Evolutionary conservation across 2,888 invertebrate genomes (phyloP).

Genomic region (Biston stratarius): DNA sequence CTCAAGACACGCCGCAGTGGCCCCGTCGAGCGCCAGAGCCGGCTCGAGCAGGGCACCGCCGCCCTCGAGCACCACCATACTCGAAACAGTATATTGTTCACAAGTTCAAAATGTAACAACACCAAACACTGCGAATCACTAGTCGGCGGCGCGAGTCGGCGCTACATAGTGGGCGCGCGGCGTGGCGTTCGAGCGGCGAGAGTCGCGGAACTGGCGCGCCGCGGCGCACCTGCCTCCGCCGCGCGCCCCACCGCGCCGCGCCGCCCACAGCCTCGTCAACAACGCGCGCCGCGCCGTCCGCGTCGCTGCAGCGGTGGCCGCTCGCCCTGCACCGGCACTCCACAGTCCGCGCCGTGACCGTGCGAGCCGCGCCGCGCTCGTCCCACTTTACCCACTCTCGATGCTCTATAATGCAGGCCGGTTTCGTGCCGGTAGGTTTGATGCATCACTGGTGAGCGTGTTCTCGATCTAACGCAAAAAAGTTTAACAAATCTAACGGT

Average conservation of each 20-base stretch:
- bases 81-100: conserved; percentile 57
- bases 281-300: conserved; percentile 61
- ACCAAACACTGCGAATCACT: conserved; percentile 62
- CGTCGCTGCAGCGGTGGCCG: conserved; percentile 78
- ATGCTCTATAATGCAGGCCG: conserved; percentile 49
- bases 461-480: conserved; percentile 28
- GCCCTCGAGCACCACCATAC: conserved; percentile 84
- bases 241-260: conserved; percentile 59
- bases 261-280: conserved; percentile 76
- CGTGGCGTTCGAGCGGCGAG: conserved; percentile 74
- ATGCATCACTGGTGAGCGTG: conserved; percentile 26
- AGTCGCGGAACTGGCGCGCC: conserved; percentile 79
- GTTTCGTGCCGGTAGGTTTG: conserved; percentile 39
- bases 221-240: conserved; percentile 71
- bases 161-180: conserved; percentile 74
- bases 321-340: conserved; percentile 67
- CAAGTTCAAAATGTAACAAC: conserved; percentile 60
- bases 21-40: conserved; percentile 91
- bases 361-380: conserved; percentile 72
- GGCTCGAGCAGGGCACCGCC: conserved; percentile 83
- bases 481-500: conserved; percentile 24
- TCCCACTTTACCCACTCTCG: conserved; percentile 68
- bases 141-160: conserved; percentile 55
- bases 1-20: conserved; percentile 90
- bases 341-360: conserved; percentile 36